A percentile compares a stretch with the other conserved stretches of the same genome.
Conservation (phyloP, 1,140 invertebrate species). For the Drosophila watanabei region DNA sequence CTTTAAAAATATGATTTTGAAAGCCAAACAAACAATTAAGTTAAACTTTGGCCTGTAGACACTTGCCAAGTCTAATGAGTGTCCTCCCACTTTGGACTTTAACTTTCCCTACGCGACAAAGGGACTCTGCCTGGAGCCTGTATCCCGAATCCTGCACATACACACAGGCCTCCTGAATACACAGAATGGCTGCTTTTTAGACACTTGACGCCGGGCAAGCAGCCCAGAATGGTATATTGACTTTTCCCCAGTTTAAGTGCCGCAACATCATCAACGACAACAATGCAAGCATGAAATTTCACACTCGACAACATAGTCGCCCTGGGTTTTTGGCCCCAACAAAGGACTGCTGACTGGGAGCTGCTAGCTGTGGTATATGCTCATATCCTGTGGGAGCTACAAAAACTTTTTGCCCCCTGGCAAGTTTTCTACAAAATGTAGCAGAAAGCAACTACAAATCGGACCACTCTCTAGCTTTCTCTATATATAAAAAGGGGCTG, state of each 20-base stretch:
- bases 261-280: conserved; percentile 69
- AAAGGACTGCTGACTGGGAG: conserved; percentile 32
- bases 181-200: conserved; percentile 30
- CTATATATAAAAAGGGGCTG: not conserved
- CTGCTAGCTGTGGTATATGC: conserved; percentile 37
- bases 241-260: conserved; percentile 58
- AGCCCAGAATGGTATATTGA: conserved; percentile 48
- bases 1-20: not conserved
- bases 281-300: conserved; percentile 82
- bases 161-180: not conserved
- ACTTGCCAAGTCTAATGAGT: conserved; percentile 31
- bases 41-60: conserved; percentile 3
- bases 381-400: conserved; percentile 71
- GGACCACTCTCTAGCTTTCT: conserved; percentile 33
- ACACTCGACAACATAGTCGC: conserved; percentile 75
- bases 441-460: conserved; percentile 81
- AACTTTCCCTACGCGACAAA: conserved; percentile 20
- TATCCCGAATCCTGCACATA: not conserved
- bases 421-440: conserved; percentile 69
- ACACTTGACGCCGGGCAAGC: conserved; percentile 26
- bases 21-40: conserved; percentile 2
- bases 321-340: conserved; percentile 40
- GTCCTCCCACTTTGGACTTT: conserved; percentile 6
- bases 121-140: not conserved
- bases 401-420: conserved; percentile 62